Evolutionary conservation across 1,140 invertebrate genomes (phyloP), one percentile per base, ranked within the genome.

Genomic region (Branchinecta lindahli): DNA sequence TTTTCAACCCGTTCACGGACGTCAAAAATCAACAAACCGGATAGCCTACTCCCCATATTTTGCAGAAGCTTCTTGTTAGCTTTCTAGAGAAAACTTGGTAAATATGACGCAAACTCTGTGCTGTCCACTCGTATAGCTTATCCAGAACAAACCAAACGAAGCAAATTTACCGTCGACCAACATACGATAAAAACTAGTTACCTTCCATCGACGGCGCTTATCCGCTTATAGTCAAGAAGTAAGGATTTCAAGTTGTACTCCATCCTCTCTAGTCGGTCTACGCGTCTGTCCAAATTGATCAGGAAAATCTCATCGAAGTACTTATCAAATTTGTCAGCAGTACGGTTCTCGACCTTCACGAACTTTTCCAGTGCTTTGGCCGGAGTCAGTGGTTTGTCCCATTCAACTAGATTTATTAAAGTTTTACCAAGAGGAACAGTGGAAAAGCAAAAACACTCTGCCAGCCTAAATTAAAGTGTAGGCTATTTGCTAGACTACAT

Each of bases 171-270:
- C n/a, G n/a, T n/a, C n/a, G n/a, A n/a, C n/a, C n/a, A n/a, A n/a
- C n/a, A n/a, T n/a, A n/a, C n/a, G 69, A 8, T 69, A 70, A 44
- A 66, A 66, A 68, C 61, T 69, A 18, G 82, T 82, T 81, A 92
- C 87, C 85, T 88, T 75, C 94, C 95, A 83, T 98, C 96, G 8
- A 95, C 84, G 21, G 95, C 96, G 72, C 89, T 81, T 8, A 94
- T 77, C 69, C 85, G 77, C 67, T 86, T 85, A 5, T 83, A 87
- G 21, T 88, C 79, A 73, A 98, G 81, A 3, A 92, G 91, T 0
- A 98, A 79, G 75, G 91, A 87, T 20, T 87, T 78, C 68, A 98
- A 88, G 69, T 86, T 86, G 44, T 81, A 75, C 66, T 84, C 73
- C 94, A 98, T 98, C 76, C 90, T 83, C 8, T 79, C 72, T 45